phyloP scores from a whole-genome alignment of 2,113 vertebrate species.

The Oriolus oriolus region DNA sequence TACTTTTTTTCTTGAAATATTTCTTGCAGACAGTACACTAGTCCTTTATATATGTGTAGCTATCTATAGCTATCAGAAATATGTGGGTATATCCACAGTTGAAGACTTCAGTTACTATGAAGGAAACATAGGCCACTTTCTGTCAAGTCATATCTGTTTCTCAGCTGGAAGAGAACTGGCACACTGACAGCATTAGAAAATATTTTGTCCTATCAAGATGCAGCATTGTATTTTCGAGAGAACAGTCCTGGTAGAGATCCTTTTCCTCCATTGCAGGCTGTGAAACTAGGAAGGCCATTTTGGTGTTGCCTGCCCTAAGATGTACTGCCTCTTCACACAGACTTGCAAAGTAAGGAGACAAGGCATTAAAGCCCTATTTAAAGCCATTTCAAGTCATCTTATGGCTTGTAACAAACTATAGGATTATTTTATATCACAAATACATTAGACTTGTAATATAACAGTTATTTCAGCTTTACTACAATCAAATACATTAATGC shows the following conservation, averaged over 20 bases:
- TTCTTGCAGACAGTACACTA: background rate
- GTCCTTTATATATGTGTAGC: background rate
- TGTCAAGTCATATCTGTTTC: background rate
- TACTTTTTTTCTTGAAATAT: background rate
- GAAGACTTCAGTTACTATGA: background rate
- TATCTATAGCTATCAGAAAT: background rate
- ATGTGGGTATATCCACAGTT: background rate
- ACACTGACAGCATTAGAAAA: background rate
- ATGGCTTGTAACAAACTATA: rapidly evolving
- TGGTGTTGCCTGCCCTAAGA: background rate
- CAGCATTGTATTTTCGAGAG: background rate
- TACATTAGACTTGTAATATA: background rate
- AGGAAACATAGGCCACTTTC: background rate
- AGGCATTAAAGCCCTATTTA: background rate
- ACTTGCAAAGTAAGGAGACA: background rate
- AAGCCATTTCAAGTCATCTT: background rate
- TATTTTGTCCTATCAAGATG: background rate
- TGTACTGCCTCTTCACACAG: background rate
- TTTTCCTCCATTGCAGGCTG: background rate
- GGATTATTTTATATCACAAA: background rate
- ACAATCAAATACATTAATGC: background rate
- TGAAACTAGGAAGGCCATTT: background rate
- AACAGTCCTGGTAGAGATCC: background rate
- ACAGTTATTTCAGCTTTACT: background rate
- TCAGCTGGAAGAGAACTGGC: background rate